phyloP scores from a whole-genome alignment of 1,140 invertebrate species.

The Drosophila aff. region DNA sequence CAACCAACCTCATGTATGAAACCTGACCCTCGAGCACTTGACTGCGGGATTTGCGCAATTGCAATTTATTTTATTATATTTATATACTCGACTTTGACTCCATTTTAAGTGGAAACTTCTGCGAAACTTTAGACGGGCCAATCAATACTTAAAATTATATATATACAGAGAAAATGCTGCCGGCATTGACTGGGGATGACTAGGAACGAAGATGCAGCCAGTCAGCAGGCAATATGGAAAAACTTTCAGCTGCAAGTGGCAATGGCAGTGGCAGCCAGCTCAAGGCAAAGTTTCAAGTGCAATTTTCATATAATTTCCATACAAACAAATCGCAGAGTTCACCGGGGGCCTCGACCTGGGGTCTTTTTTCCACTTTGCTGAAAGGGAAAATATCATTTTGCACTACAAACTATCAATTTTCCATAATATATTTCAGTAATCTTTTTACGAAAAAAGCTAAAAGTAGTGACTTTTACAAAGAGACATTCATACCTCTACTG shows the following conservation, averaged over 20 bases:
- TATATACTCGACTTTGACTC: slow-evolving; percentile 43
- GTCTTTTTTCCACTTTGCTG: slow-evolving; percentile 12
- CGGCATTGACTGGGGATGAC: background rate
- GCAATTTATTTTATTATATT: slow-evolving; percentile 38
- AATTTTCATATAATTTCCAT: slow-evolving; percentile 51
- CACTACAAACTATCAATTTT: slow-evolving; percentile 13
- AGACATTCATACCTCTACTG: background rate
- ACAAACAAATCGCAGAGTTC: slow-evolving; percentile 29
- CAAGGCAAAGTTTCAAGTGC: slow-evolving; percentile 52
- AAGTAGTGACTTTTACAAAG: slow-evolving; percentile 1
- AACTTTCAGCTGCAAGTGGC: slow-evolving; percentile 62
- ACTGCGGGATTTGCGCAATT: slow-evolving; percentile 34
- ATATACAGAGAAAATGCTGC: slow-evolving; percentile 9
- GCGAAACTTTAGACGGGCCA: slow-evolving; percentile 24
- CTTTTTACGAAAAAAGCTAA: background rate
- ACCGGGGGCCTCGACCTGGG: slow-evolving; percentile 12
- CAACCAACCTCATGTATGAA: slow-evolving; percentile 22
- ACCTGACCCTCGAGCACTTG: slow-evolving; percentile 22
- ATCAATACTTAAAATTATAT: slow-evolving; percentile 38
- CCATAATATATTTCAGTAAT: background rate
- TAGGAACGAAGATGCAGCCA: slow-evolving; percentile 1
- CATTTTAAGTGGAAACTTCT: slow-evolving; percentile 34
- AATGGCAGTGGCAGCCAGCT: slow-evolving; percentile 21
- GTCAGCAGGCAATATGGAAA: slow-evolving; percentile 31
- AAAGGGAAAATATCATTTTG: slow-evolving; percentile 27